Percentiles rank a stretch among this genome's conserved stretches.
phyloP scores from a whole-genome alignment of 2,888 invertebrate species.

The Lepidocyrtoides sp. region DNA sequence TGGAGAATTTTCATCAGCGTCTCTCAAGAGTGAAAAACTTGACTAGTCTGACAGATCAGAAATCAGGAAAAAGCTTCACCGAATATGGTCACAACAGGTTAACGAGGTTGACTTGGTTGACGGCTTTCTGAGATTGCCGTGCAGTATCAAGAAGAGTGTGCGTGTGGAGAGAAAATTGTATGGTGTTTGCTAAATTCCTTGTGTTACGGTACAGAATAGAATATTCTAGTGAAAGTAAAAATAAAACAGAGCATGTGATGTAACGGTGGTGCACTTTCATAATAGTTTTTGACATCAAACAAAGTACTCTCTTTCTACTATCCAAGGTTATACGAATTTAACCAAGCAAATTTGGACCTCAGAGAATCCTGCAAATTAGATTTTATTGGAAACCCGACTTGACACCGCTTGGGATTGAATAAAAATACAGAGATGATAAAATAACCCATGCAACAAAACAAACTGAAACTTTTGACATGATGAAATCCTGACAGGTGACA shows the following conservation, averaged over 20 bases:
- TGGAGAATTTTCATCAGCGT: slow-evolving; percentile 66
- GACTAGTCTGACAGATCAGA: slow-evolving; percentile 66
- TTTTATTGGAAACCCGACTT: slow-evolving; percentile 4
- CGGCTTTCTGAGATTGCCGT: slow-evolving; percentile 36
- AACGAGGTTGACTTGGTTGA: slow-evolving; percentile 71
- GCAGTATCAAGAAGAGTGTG: neutral
- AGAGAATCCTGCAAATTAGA: slow-evolving; percentile 5
- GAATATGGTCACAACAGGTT: slow-evolving; percentile 71
- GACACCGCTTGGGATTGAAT: slow-evolving; percentile 16
- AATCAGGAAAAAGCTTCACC: slow-evolving; percentile 65
- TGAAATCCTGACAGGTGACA: neutral
- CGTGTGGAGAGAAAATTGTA: neutral
- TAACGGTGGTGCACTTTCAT: neutral
- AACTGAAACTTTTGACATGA: neutral
- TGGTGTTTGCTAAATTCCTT: neutral
- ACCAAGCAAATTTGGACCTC: neutral
- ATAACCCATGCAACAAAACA: neutral
- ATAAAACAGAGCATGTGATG: neutral
- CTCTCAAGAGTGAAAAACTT: slow-evolving; percentile 54
- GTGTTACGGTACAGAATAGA: no score
- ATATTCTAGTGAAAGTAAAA: neutral
- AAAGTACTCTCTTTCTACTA: neutral
- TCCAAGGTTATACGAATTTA: neutral
- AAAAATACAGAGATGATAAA: neutral
- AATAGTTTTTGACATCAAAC: no score